A percentile compares a stretch with the other conserved stretches of the same genome.
Evolutionary conservation across 2,888 invertebrate species (phyloP).

Genomic region (Archaeoteleia sp.): DNA sequence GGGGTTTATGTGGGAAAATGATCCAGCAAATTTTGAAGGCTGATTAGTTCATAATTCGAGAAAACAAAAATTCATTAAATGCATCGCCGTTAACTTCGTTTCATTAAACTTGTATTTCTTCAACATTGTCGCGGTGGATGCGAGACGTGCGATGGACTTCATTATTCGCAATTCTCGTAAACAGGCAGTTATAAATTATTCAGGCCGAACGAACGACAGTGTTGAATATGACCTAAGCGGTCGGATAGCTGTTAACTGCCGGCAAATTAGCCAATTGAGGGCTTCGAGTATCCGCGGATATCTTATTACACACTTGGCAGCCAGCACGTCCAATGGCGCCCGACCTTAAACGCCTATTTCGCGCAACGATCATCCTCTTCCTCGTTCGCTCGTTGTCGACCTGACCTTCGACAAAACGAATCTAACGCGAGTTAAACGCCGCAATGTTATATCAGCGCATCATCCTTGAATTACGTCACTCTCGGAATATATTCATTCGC

Average conservation of each 20-base stretch:
- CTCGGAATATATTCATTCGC: conserved; percentile 24
- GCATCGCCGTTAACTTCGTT: background rate
- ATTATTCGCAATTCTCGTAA: conserved; percentile 76
- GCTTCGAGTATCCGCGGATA: conserved; percentile 76
- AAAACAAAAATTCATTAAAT: too few relatives aligned
- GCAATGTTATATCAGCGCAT: conserved; percentile 43
- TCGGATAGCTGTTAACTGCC: conserved; percentile 74
- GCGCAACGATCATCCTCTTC: conserved; percentile 63
- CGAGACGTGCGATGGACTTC: conserved; percentile 68
- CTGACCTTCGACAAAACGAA: conserved; percentile 56
- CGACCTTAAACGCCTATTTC: conserved; percentile 62
- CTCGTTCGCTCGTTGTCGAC: conserved; percentile 56
- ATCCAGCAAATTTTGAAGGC: too few relatives aligned
- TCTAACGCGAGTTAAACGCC: conserved; percentile 49
- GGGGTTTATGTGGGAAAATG: too few relatives aligned
- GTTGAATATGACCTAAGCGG: conserved; percentile 73
- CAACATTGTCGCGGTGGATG: conserved; percentile 47
- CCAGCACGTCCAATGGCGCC: conserved; percentile 66
- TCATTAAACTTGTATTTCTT: conserved; percentile 52
- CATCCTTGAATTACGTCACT: conserved; percentile 48
- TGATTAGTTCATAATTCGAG: too few relatives aligned
- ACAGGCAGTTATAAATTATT: conserved; percentile 75
- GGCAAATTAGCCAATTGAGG: conserved; percentile 75
- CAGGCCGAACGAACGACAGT: conserved; percentile 72
- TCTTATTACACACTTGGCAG: conserved; percentile 74